Evolutionary conservation across 1,140 invertebrate genomes (phyloP).

Genomic region (Adelges cooleyi): DNA sequence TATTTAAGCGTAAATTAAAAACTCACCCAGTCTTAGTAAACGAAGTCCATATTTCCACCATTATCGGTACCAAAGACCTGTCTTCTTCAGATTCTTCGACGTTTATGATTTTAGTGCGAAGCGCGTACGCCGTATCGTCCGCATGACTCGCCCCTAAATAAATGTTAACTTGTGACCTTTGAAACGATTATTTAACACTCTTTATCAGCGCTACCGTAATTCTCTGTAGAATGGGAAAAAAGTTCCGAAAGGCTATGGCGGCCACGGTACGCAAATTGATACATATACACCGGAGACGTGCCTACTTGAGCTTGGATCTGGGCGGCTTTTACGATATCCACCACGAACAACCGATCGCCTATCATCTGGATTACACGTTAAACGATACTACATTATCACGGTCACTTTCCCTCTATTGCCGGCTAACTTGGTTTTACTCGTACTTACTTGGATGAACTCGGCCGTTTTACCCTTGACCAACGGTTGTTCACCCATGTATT

Average conservation of each 20-base stretch:
- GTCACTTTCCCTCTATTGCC: background rate
- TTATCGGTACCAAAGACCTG: background rate
- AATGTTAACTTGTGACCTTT: background rate
- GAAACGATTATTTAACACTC: background rate
- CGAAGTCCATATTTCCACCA: constrained; percentile 26
- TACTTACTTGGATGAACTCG: constrained; percentile 31
- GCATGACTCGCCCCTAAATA: constrained; percentile 32
- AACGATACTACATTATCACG: background rate
- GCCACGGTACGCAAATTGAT: constrained; percentile 32
- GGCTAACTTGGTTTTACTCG: too few relatives aligned
- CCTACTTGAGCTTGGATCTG: constrained; percentile 29
- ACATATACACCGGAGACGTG: constrained; percentile 33
- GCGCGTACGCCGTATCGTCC: constrained; percentile 31
- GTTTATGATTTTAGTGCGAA: background rate
- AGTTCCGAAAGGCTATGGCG: constrained; percentile 29
- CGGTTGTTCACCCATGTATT: constrained; percentile 30
- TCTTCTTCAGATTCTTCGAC: constrained; percentile 8
- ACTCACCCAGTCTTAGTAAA: constrained; percentile 29
- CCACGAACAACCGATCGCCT: constrained; percentile 32
- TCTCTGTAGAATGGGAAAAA: background rate
- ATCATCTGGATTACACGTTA: constrained; percentile 29
- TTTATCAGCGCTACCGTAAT: background rate
- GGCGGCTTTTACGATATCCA: constrained; percentile 31
- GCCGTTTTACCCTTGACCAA: constrained; percentile 23
- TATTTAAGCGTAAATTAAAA: too few relatives aligned